phyloP scores from a whole-genome alignment of 2,113 vertebrate species.

The Laterallus jamaicensis region DNA sequence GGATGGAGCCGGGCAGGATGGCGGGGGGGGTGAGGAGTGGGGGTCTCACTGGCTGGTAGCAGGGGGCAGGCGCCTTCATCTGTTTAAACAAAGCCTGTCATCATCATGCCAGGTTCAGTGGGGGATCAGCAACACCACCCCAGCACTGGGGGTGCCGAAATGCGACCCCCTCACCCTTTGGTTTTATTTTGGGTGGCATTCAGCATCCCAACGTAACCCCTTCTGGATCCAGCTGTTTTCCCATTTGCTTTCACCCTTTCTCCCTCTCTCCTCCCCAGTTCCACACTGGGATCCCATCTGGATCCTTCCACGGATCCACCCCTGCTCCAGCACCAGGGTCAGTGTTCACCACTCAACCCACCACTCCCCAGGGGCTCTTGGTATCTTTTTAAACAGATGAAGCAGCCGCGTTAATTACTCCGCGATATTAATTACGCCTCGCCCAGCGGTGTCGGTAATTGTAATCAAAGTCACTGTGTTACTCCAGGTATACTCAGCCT shows the following conservation, averaged over 20 bases:
- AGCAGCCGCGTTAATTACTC: conserved; percentile 18
- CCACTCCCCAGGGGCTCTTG: conserved; percentile 5
- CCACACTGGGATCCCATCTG: background rate
- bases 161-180: background rate
- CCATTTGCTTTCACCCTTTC: background rate
- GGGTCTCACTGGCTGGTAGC: background rate
- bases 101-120: background rate
- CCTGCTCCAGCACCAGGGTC: background rate
- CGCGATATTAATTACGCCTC: conserved; percentile 36
- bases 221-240: background rate
- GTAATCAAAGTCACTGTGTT: conserved; percentile 46
- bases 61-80: conserved; percentile 20
- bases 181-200: background rate
- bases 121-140: background rate
- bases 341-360: background rate
- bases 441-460: background rate
- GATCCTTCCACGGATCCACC: background rate
- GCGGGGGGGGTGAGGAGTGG: too few species aligned
- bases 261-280: background rate
- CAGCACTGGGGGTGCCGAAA: background rate
- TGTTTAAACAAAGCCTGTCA: background rate
- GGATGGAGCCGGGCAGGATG: background rate
- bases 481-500: conserved; percentile 25
- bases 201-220: background rate
- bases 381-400: conserved; percentile 43